Base-by-base conservation (phyloP, 2,888 invertebrate genomes). In the Phengaris alcon region DNA sequence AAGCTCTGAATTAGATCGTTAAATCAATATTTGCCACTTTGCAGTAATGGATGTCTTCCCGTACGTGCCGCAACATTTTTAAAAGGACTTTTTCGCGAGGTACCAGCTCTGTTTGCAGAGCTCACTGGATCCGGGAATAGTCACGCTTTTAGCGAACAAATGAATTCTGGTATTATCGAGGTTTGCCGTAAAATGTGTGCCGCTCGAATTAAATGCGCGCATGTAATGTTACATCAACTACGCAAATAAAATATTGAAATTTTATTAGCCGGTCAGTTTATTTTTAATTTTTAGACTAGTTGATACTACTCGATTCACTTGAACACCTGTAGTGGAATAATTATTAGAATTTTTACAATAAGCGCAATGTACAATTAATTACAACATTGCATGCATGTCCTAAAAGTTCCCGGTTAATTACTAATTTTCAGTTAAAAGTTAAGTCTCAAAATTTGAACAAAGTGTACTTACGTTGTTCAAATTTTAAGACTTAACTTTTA, bases 11-110 rank as follows among this genome's bases (percentile, higher is more conserved):
- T 85, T 85, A 91, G 93, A 93, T 91, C 93, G 92, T 88, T 91
- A 86, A 89, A 90, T 89, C 89, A 93, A 94, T 93, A 94, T 83
- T 85, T 85, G 86, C 87, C 91, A 91, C 93, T 93, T 88, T 88
- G 82, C 88, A 86, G 89, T 94, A 94, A 94, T 94, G 93, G 94
- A 89, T 88, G 89, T 87, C 88, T 89, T 88, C 84, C 85, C 87
- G 93, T 90, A 93, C 93, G 93, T 93, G 93, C 92, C 93, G 88
- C 88, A 90, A 90, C 93, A 93, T 93, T 93, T 93, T 93, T 93
- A 90, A 93, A 90, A 88, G 91, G 93, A 93, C 93, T 93, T 93
- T 93, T 93, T 93, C 93, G 92, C 92, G 86, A 87, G 85, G 86
- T 83, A 85, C 82, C 86, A 85, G 83, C 80, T 81, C 83, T 92